phyloP scores from a whole-genome alignment of 2,888 invertebrate genomes.

The Vandiemenella viatica region DNA sequence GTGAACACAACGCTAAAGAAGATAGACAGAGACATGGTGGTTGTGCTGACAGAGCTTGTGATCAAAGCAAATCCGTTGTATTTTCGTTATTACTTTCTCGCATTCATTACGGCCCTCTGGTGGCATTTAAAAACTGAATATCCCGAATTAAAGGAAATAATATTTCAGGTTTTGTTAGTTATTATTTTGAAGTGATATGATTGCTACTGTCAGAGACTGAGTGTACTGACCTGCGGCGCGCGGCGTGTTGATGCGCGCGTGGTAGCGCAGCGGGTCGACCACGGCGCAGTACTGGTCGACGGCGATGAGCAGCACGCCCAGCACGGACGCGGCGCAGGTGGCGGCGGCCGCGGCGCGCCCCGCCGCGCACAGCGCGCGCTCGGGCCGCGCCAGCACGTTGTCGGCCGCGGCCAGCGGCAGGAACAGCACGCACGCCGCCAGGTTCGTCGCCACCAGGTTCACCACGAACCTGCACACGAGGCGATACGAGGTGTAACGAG shows the following conservation, averaged over 20 bases:
- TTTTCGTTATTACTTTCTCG: no score
- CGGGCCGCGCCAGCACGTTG: constrained; percentile 10
- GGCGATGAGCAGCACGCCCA: background rate
- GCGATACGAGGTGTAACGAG: no score
- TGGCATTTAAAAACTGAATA: no score
- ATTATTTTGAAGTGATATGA: no score
- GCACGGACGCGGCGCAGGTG: background rate
- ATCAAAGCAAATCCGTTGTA: no score
- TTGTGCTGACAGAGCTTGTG: no score
- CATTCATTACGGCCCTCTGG: no score
- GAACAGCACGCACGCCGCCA: constrained; percentile 28
- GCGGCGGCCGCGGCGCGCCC: constrained; percentile 3
- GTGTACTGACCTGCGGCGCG: background rate
- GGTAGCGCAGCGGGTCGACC: background rate
- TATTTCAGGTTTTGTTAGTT: no score
- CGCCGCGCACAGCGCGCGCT: background rate
- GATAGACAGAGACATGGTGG: no score
- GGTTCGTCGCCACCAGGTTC: constrained; percentile 35
- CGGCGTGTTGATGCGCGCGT: background rate
- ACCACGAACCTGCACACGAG: constrained; percentile 47
- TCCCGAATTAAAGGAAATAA: no score
- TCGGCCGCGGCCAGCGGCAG: constrained; percentile 28
- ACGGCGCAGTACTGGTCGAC: background rate
- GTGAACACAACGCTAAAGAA: no score
- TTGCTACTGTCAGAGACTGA: no score